These are phyloP conservation scores for Arge pagana DNA, from an alignment of 2,888 invertebrate species.

Conservation along the genomic window DNA sequence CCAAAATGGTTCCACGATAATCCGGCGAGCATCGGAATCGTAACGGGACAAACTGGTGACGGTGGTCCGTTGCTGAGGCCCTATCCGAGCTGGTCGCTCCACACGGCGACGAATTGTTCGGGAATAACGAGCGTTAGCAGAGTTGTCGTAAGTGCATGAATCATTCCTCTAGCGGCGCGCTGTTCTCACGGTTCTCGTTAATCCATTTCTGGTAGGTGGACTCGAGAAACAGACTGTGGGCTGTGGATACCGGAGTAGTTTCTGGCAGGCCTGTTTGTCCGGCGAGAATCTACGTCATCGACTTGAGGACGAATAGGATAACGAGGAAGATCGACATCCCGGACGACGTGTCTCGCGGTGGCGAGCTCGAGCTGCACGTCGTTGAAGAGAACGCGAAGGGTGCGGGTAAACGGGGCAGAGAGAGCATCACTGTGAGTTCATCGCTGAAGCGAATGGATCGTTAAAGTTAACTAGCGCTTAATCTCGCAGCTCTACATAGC, in stretches of 20 bases:
- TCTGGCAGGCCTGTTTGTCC: slow-evolving; percentile 65
- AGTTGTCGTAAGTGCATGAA: slow-evolving; percentile 65
- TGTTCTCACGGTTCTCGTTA: too few relatives aligned
- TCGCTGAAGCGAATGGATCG: background rate
- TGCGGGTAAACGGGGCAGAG: slow-evolving; percentile 38
- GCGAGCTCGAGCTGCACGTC: slow-evolving; percentile 38
- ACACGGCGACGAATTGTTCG: slow-evolving; percentile 66
- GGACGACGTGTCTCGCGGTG: slow-evolving; percentile 29
- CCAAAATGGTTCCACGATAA: slow-evolving; percentile 67
- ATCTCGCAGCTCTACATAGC: slow-evolving; percentile 40
- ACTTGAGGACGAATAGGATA: slow-evolving; percentile 61
- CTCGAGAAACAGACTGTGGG: slow-evolving; percentile 71
- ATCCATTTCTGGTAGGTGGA: too few relatives aligned
- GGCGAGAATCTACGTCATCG: slow-evolving; percentile 75
- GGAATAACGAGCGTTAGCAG: slow-evolving; percentile 75
- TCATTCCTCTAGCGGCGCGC: background rate
- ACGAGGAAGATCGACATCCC: slow-evolving; percentile 39
- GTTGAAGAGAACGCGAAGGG: slow-evolving; percentile 32
- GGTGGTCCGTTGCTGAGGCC: slow-evolving; percentile 61
- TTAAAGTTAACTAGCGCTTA: background rate
- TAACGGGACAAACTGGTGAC: slow-evolving; percentile 54
- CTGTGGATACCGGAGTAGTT: slow-evolving; percentile 72
- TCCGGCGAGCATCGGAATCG: slow-evolving; percentile 70
- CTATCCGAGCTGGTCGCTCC: slow-evolving; percentile 70
- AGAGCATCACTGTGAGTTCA: too few relatives aligned